Evolutionary conservation across 2,113 vertebrate species (phyloP).

Genomic region (Bombycilla garrulus): DNA sequence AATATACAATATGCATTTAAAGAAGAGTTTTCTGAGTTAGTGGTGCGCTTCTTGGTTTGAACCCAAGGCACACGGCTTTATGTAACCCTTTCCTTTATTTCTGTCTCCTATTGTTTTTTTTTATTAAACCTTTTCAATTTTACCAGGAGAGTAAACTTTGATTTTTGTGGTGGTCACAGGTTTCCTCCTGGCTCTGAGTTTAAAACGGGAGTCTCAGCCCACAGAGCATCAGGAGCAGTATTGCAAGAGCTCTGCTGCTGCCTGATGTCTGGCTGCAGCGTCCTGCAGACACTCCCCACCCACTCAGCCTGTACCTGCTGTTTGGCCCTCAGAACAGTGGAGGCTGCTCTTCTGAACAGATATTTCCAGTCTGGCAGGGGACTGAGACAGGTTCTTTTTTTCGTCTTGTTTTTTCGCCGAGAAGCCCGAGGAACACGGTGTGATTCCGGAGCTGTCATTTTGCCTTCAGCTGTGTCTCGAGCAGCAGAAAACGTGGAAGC

Average conservation of each 20-base stretch:
- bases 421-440: not conserved
- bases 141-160: no score
- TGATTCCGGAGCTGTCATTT: slow-evolving; percentile 10
- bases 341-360: not conserved
- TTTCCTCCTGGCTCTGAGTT: not conserved
- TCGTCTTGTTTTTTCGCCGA: not conserved
- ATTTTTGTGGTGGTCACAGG: no score
- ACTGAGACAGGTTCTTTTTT: not conserved
- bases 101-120: no score
- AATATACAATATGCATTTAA: no score
- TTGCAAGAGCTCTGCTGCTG: not conserved
- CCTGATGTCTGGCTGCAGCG: not conserved
- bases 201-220: not conserved
- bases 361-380: not conserved
- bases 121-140: no score
- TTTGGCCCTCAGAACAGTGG: not conserved
- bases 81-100: no score
- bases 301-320: not conserved
- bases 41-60: no score
- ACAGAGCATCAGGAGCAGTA: not conserved
- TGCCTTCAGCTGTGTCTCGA: not conserved
- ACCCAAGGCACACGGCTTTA: no score
- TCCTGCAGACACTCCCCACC: not conserved
- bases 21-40: no score
- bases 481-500: not conserved